Evolutionary conservation across 2,797 vertebrate species (phyloP).

Genomic region (Cuculus canorus): DNA sequence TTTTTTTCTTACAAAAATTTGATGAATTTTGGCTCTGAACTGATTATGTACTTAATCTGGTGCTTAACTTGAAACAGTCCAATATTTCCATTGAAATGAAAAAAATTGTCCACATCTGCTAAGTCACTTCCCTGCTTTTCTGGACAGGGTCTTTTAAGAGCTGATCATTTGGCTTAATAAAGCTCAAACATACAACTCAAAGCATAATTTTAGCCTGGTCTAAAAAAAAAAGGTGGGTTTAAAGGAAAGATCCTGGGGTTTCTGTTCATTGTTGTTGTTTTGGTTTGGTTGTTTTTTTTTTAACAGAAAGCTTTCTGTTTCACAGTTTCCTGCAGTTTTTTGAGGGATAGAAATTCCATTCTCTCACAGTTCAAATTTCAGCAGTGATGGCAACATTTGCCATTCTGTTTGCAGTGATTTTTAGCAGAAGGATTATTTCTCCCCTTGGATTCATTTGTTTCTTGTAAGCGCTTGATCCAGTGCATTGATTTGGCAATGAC

Average conservation of each 20-base stretch:
- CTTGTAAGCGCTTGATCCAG: neutral
- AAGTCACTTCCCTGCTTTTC: neutral
- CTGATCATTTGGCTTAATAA: neutral
- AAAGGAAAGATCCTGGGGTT: neutral
- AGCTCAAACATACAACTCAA: neutral
- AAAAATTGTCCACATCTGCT: neutral
- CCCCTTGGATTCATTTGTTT: slow-evolving; percentile 25
- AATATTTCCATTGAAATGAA: neutral
- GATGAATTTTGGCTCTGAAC: neutral
- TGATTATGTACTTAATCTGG: neutral
- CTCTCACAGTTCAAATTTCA: neutral
- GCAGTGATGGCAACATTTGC: neutral
- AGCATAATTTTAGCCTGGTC: neutral
- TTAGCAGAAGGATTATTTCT: slow-evolving; percentile 28
- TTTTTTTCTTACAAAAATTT: neutral
- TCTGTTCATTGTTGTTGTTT: neutral
- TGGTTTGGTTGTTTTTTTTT: neutral
- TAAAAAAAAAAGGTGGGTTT: neutral
- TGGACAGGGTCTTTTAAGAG: neutral
- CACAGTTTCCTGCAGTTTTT: neutral
- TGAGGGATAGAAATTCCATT: neutral
- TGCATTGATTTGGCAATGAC: slow-evolving; percentile 26
- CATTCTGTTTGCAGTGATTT: slow-evolving; percentile 16
- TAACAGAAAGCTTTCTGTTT: neutral
- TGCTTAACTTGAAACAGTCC: neutral